Conservation (phyloP, 2,113 vertebrate genomes). For the Thryonomys swinderianus region DNA sequence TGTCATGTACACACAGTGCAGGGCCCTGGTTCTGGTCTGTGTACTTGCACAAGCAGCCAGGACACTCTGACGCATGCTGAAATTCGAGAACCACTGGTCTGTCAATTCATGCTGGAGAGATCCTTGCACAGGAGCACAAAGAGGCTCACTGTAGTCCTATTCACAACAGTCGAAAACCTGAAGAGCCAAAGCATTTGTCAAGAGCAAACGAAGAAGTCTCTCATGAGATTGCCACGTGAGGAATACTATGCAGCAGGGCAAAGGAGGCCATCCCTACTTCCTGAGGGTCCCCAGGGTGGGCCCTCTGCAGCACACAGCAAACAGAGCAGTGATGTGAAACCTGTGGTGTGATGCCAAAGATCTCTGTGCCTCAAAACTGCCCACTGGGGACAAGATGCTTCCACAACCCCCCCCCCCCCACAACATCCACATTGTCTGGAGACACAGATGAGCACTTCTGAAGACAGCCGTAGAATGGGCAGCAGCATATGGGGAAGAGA, state of each 20-base stretch:
- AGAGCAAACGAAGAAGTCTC: not conserved
- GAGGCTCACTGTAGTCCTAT: not conserved
- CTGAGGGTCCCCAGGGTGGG: too few species aligned
- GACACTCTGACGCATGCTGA: not conserved
- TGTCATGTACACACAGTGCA: not conserved
- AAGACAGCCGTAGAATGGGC: not conserved
- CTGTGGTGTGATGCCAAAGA: not conserved
- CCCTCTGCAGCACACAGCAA: not conserved
- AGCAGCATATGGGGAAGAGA: rapidly evolving
- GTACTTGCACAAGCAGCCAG: not conserved
- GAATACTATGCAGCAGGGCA: not conserved
- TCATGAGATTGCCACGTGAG: too few species aligned
- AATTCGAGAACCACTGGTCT: not conserved
- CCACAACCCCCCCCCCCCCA: not conserved
- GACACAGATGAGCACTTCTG: not conserved
- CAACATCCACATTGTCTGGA: not conserved
- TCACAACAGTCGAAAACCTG: not conserved
- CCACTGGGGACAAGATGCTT: not conserved
- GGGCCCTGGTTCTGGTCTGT: not conserved
- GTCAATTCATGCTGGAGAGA: not conserved
- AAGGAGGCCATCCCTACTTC: not conserved
- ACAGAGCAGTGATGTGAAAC: not conserved
- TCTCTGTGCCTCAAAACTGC: not conserved
- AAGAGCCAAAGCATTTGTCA: not conserved
- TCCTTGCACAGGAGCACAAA: not conserved